These are phyloP conservation scores for Agriopis aurantiaria DNA, from an alignment of 2,888 invertebrate genomes.

Conservation along the genomic window DNA sequence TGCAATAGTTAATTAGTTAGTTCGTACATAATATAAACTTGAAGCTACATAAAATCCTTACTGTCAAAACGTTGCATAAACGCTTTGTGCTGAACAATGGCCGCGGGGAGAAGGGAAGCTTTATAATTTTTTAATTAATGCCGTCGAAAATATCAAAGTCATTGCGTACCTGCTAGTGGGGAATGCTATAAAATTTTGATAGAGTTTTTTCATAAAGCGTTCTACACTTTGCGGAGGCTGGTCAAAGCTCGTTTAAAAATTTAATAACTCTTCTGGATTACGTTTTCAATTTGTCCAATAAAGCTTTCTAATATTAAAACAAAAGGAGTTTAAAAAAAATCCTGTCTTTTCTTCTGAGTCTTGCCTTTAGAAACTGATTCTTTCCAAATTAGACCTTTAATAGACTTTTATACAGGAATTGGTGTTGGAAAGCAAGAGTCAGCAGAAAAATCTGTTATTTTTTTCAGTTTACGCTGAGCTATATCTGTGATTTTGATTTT, in stretches of 20 bases:
- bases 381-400: too few species aligned
- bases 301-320: not conserved
- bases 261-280: constrained; percentile 37
- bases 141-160: constrained; percentile 86
- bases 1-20: too few species aligned
- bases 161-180: constrained; percentile 73
- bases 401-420: too few species aligned
- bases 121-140: constrained; percentile 87
- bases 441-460: too few species aligned
- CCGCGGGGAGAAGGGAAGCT: constrained; percentile 72
- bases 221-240: constrained; percentile 56
- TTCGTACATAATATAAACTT: too few species aligned
- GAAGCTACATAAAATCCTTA: constrained; percentile 3
- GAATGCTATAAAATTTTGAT: constrained; percentile 75
- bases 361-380: too few species aligned
- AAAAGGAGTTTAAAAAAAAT: not conserved
- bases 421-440: too few species aligned
- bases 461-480: too few species aligned
- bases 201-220: constrained; percentile 73
- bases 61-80: constrained; percentile 21
- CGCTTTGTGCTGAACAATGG: constrained; percentile 47
- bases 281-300: constrained; percentile 25
- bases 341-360: too few species aligned
- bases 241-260: constrained; percentile 35
- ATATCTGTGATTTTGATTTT: too few species aligned